Evolutionary conservation across 2,888 invertebrate species (phyloP).

Genomic region (Chirona hameri): DNA sequence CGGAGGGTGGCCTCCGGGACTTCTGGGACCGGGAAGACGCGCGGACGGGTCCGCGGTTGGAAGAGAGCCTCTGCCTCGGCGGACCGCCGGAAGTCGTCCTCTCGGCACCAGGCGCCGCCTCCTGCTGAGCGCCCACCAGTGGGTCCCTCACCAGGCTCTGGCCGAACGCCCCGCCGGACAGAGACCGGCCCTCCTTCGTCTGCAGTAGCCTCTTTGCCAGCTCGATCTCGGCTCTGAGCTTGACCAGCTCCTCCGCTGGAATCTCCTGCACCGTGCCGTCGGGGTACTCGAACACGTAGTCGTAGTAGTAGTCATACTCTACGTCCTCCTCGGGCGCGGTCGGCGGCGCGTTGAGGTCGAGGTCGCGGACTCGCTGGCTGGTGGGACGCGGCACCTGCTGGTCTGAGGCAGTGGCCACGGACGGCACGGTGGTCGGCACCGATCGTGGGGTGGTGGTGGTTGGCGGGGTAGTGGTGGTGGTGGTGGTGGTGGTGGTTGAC

Average conservation of each 20-base stretch:
- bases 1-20: too few species aligned
- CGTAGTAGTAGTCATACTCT: conserved; percentile 52
- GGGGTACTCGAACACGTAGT: conserved; percentile 40
- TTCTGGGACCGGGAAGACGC: too few species aligned
- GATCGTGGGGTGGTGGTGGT: not conserved
- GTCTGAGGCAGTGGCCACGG: not conserved
- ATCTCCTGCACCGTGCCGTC: conserved; percentile 29
- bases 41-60: too few species aligned
- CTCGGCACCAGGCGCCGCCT: too few species aligned
- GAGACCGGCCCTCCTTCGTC: not conserved
- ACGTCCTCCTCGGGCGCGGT: conserved; percentile 47
- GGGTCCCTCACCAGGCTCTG: not conserved
- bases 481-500: conserved; percentile 45
- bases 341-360: not conserved
- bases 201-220: not conserved
- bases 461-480: conserved; percentile 43
- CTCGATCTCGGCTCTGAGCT: conserved; percentile 41
- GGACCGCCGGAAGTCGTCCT: too few species aligned
- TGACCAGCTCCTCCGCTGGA: conserved; percentile 72
- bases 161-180: not conserved
- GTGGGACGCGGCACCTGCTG: not conserved
- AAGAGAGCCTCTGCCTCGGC: too few species aligned
- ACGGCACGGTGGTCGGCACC: not conserved
- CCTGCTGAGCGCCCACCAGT: not conserved
- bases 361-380: not conserved